These are phyloP conservation scores for Coranthus polyacanthus DNA, from an alignment of 2,797 vertebrate species.

Conservation along the genomic window DNA sequence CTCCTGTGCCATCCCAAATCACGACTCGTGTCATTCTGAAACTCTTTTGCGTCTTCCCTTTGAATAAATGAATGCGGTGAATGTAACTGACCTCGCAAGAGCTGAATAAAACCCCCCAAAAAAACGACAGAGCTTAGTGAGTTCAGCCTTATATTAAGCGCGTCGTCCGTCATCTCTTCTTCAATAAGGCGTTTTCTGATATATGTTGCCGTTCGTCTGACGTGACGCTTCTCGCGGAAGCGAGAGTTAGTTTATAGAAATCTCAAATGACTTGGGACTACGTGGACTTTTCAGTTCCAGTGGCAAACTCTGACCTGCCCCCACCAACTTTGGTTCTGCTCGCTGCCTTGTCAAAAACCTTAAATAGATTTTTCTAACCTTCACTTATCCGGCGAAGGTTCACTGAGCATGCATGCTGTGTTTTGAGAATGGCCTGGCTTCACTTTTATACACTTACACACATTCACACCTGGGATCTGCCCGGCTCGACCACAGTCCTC, in stretches of 20 bases:
- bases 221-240: conserved; percentile 17
- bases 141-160: conserved; percentile 22
- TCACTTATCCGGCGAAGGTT: conserved; percentile 49
- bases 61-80: conserved; percentile 28
- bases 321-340: conserved; percentile 39
- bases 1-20: conserved; percentile 62
- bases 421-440: conserved; percentile 27
- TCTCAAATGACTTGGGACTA: not conserved
- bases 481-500: conserved; percentile 33
- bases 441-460: conserved; percentile 57
- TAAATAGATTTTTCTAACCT: conserved; percentile 67
- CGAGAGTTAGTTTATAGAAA: not conserved
- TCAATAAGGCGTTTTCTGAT: conserved; percentile 6
- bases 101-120: conserved; percentile 20
- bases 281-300: conserved; percentile 23
- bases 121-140: conserved; percentile 35
- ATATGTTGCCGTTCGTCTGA: conserved; percentile 19
- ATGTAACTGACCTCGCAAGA: conserved; percentile 63
- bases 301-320: conserved; percentile 35
- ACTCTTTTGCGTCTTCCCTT: conserved; percentile 29
- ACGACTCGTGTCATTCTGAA: conserved; percentile 46
- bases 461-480: conserved; percentile 60
- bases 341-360: conserved; percentile 50
- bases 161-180: conserved; percentile 29
- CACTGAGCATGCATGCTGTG: conserved; percentile 32